A percentile compares a stretch with the other conserved stretches of the same genome.
Evolutionary conservation across 2,113 vertebrate genomes (phyloP).

Genomic region (Eonycteris spelaea): DNA sequence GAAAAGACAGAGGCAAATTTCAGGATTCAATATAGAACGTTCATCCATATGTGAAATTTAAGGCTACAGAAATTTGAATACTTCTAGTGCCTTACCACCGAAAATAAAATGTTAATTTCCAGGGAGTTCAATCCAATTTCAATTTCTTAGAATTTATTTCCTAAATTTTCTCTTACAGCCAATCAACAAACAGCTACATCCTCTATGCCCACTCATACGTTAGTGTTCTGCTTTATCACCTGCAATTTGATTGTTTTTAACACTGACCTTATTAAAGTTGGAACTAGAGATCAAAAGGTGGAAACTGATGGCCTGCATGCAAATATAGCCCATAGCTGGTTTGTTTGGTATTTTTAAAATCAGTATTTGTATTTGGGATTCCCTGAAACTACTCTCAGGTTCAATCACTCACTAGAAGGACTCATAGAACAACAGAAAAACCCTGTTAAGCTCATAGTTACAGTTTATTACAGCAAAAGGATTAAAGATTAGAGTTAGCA

Average conservation of each 20-base stretch:
- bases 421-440: background rate
- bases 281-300: background rate
- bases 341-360: background rate
- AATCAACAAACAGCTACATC: background rate
- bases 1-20: background rate
- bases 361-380: background rate
- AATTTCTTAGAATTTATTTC: constrained; percentile 10
- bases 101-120: background rate
- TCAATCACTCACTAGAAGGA: background rate
- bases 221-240: background rate
- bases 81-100: background rate
- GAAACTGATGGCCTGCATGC: background rate
- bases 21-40: background rate
- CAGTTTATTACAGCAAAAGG: background rate
- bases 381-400: background rate
- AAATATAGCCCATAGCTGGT: background rate
- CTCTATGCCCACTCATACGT: background rate
- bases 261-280: background rate
- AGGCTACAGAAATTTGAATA: background rate
- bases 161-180: background rate
- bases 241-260: background rate
- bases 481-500: background rate
- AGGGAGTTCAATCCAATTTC: background rate
- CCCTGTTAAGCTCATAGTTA: background rate
- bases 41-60: background rate